Base-by-base conservation (phyloP, 2,888 invertebrate genomes). In the Mesorhabditis spiculigera region DNA sequence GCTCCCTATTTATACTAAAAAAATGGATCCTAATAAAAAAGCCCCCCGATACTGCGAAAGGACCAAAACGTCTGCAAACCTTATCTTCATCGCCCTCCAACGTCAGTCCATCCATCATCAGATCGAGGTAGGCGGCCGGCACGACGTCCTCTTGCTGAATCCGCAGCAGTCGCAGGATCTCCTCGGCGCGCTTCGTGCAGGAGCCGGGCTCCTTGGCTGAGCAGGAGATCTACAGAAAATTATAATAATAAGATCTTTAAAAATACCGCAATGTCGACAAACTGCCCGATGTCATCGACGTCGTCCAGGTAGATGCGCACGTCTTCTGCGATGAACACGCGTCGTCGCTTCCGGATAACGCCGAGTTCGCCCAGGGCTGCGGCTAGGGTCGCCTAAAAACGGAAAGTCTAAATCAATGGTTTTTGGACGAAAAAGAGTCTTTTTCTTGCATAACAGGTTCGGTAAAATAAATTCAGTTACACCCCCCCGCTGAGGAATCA, bases 241-340 rank as follows among this genome's bases (percentile, higher is more conserved):
- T 3, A 50, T 10, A 2, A 10, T n/a, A 10, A 10, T 1, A 13
- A 13, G 3, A 28, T 28, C 4, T 13, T 16, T 8, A 4, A 65
- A 66, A 67, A 61, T 43, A 72, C 72, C 63, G 72, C 67, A 16
- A 72, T 65, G 43, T 72, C 72, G 50, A 72, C 70, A 70, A 72
- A 72, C n/a, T 70, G 67, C 43, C 72, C 72, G 42, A 70, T 66
- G 61, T 70, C 72, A 45, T 72, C 72, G 28, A 72, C 72, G 63
- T 72, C 72, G 43, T 72, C 72, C 61, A 72, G 43, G 45, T 72
- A 72, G 41, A 72, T 72, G 5, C 72, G 44, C 4, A 72, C 43
- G 45, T 68, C 70, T 6, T 72, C 72, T 6, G 66, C 61, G 4
- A 50, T 68, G 70, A 72, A 72, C n/a, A 72, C 64, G 42, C 72